phyloP scores from a whole-genome alignment of 2,113 vertebrate genomes.

The Eidolon helvum region DNA sequence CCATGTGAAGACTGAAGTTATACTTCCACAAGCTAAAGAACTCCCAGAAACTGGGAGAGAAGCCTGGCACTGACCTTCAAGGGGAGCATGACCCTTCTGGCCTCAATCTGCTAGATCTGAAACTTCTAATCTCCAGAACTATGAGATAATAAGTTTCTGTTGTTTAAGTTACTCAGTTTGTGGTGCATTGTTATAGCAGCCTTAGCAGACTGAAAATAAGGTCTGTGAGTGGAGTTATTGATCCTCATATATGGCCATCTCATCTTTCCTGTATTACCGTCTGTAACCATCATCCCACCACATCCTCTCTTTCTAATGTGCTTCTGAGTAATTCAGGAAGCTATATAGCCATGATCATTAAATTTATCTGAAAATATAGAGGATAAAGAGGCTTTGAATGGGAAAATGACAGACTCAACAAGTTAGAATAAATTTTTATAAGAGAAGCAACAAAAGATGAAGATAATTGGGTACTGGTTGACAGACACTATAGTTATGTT shows the following conservation, averaged over 20 bases:
- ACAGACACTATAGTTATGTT: not conserved
- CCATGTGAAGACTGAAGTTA: not conserved
- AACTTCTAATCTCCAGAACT: not conserved
- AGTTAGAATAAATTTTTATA: not conserved
- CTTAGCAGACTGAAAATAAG: not conserved
- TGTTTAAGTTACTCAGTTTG: no score
- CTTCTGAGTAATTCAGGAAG: not conserved
- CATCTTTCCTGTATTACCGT: not conserved
- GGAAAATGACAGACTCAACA: not conserved
- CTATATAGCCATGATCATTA: not conserved
- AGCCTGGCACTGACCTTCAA: not conserved
- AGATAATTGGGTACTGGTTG: not conserved
- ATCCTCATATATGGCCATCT: not conserved
- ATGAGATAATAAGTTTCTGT: no score
- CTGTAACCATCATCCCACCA: not conserved
- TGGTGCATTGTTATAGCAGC: not conserved
- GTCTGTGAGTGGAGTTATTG: not conserved
- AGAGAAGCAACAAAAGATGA: not conserved
- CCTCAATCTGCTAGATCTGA: not conserved
- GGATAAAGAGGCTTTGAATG: not conserved
- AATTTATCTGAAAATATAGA: not conserved
- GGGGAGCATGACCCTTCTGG: not conserved
- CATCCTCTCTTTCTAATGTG: not conserved
- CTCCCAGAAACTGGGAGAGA: not conserved
- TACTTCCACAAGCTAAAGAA: not conserved